phyloP scores from a whole-genome alignment of 2,797 vertebrate genomes.

The Oceanodroma leucorhoa region DNA sequence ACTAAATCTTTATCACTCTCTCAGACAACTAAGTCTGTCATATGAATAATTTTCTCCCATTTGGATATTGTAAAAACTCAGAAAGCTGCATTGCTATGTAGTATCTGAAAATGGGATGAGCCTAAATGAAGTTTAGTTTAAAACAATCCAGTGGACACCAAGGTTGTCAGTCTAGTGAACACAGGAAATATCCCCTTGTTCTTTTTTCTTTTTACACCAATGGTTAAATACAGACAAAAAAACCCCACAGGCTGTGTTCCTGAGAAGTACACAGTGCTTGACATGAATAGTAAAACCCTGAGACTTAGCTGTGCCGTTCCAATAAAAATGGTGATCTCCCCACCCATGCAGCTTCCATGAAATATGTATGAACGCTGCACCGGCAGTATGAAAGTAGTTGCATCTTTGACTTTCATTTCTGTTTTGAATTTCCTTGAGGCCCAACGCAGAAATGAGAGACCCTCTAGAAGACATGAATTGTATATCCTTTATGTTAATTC shows the following conservation, averaged over 20 bases:
- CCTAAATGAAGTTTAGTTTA: background rate
- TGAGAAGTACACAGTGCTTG: slow-evolving; percentile 47
- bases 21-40: background rate
- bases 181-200: background rate
- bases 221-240: slow-evolving; percentile 64
- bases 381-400: slow-evolving; percentile 48
- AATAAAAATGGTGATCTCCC: slow-evolving; percentile 69
- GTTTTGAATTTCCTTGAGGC: slow-evolving; percentile 73
- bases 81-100: background rate
- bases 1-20: background rate
- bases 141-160: background rate
- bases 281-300: slow-evolving; percentile 60
- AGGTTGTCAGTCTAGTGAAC: background rate
- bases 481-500: slow-evolving; percentile 49
- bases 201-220: slow-evolving; percentile 15
- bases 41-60: background rate
- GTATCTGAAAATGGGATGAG: background rate
- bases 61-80: background rate
- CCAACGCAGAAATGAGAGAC: slow-evolving; percentile 60
- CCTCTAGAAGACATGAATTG: slow-evolving; percentile 54
- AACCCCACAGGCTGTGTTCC: background rate
- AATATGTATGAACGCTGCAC: slow-evolving; percentile 66
- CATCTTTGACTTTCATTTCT: slow-evolving; percentile 71
- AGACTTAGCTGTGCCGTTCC: slow-evolving; percentile 57
- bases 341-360: slow-evolving; percentile 64